These are phyloP conservation scores for Hylaeus volcanicus DNA, from an alignment of 1,140 invertebrate species.

Conservation along the genomic window DNA sequence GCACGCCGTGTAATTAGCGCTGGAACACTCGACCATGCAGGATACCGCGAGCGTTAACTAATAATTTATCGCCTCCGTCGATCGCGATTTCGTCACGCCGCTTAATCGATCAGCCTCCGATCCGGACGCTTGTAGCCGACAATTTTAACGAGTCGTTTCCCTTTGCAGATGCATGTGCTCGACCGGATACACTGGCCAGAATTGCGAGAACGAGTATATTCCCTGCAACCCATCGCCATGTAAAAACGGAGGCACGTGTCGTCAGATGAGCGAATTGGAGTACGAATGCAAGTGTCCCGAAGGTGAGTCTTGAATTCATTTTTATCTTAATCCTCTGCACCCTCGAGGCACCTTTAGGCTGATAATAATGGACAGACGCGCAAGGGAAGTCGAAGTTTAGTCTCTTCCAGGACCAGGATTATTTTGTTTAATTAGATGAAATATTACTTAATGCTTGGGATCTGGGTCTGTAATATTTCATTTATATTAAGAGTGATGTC, in stretches of 20 bases:
- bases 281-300: slow-evolving; percentile 93
- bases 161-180: slow-evolving; percentile 91
- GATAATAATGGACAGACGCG: too few relatives aligned
- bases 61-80: slow-evolving; percentile 24
- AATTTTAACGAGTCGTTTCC: slow-evolving; percentile 21
- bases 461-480: too few relatives aligned
- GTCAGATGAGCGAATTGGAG: slow-evolving; percentile 85
- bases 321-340: slow-evolving; percentile 7
- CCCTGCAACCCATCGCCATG: slow-evolving; percentile 95
- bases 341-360: neutral
- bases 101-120: slow-evolving; percentile 17
- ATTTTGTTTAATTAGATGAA: too few relatives aligned
- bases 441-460: too few relatives aligned
- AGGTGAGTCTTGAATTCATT: slow-evolving; percentile 84
- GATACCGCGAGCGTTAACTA: slow-evolving; percentile 18
- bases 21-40: neutral
- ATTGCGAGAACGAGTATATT: slow-evolving; percentile 94
- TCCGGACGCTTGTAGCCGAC: neutral
- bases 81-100: slow-evolving; percentile 14
- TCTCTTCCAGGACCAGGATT: too few relatives aligned
- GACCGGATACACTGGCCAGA: slow-evolving; percentile 92
- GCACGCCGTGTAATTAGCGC: neutral
- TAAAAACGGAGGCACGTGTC: slow-evolving; percentile 92
- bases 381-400: neutral
- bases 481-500: too few relatives aligned